These are phyloP conservation scores for Melolontha melolontha DNA, from an alignment of 2,888 invertebrate species.

Conservation along the genomic window DNA sequence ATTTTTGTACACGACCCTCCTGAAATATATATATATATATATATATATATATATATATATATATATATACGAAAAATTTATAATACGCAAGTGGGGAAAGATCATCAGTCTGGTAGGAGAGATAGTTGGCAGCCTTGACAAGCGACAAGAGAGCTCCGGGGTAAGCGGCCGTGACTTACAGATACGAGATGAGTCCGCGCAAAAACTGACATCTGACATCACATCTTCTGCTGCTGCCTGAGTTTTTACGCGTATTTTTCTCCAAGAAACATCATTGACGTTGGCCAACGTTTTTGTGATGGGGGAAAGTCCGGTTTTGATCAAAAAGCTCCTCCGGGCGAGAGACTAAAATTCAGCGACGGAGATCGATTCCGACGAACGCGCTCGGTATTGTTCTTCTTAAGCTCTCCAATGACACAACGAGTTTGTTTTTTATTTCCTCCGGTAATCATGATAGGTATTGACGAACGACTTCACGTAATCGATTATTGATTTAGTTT, in stretches of 20 bases:
- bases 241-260: conserved; percentile 53
- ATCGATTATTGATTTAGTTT: too few relatives aligned
- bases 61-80: conserved; percentile 41
- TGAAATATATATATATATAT: conserved; percentile 22
- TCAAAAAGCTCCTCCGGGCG: conserved; percentile 43
- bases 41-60: conserved; percentile 19
- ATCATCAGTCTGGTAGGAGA: conserved; percentile 50
- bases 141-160: conserved; percentile 54
- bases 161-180: conserved; percentile 53
- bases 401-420: conserved; percentile 39
- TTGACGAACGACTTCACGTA: conserved; percentile 23
- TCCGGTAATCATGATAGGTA: conserved; percentile 32
- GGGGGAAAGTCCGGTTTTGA: conserved; percentile 48
- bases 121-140: conserved; percentile 52
- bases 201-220: conserved; percentile 57
- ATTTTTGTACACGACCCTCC: conserved; percentile 1
- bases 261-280: conserved; percentile 53
- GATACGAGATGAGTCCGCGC: conserved; percentile 53
- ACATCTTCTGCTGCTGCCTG: conserved; percentile 51
- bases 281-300: conserved; percentile 47
- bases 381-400: conserved; percentile 36
- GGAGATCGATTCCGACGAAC: conserved; percentile 37
- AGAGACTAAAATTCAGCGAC: conserved; percentile 32
- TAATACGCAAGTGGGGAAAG: conserved; percentile 43
- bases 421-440: conserved; percentile 34